Conservation (phyloP, 1,140 invertebrate genomes). For the Temnothorax curvispinosus region DNA sequence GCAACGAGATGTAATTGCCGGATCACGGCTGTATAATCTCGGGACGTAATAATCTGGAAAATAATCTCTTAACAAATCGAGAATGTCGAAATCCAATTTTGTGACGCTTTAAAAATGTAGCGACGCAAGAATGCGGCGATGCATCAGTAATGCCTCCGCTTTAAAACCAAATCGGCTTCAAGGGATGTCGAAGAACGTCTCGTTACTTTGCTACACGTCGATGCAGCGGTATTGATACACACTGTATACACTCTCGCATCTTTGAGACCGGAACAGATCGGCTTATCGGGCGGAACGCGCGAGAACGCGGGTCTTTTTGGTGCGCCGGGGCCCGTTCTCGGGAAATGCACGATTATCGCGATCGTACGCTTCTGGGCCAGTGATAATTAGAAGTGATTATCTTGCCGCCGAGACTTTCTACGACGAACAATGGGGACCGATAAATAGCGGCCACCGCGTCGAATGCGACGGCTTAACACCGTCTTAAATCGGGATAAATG, state of each 20-base stretch:
- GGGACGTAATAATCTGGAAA: not conserved
- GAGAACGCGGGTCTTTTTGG: slow-evolving; percentile 6
- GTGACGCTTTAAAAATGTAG: not conserved
- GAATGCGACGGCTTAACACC: slow-evolving; percentile 46
- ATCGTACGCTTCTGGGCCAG: slow-evolving; percentile 65
- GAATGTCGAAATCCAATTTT: slow-evolving; percentile 3
- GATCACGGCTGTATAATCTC: not conserved
- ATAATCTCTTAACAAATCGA: not conserved
- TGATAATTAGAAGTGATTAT: slow-evolving; percentile 75
- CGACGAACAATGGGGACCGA: slow-evolving; percentile 68
- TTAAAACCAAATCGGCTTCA: not conserved
- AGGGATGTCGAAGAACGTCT: not conserved
- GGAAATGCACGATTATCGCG: slow-evolving; percentile 68
- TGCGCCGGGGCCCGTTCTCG: slow-evolving; percentile 27
- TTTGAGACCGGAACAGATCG: not conserved
- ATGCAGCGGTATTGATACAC: too few relatives aligned
- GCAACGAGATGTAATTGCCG: slow-evolving; percentile 25
- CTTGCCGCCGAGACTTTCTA: slow-evolving; percentile 67
- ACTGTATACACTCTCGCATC: not conserved
- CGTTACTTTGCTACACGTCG: not conserved
- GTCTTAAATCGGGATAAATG: slow-evolving; percentile 47
- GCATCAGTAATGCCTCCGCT: not conserved
- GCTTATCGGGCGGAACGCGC: slow-evolving; percentile 20
- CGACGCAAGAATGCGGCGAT: not conserved
- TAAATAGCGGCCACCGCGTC: slow-evolving; percentile 60